A percentile compares a stretch with the other conserved stretches of the same genome.
Evolutionary conservation across 2,888 invertebrate genomes (phyloP).

Genomic region (Synergus gifuensis): DNA sequence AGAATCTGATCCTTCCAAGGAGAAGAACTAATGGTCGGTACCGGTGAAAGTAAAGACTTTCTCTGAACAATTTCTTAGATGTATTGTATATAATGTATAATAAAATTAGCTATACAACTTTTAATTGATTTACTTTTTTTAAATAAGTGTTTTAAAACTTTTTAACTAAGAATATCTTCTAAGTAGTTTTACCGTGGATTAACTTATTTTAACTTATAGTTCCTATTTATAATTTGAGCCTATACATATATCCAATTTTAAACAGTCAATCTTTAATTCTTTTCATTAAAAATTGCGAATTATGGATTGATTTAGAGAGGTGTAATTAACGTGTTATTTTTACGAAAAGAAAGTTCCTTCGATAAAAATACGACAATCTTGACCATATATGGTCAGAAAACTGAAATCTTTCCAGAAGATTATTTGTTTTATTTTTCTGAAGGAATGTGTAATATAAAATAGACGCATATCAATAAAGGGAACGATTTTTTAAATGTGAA

Average conservation of each 20-base stretch:
- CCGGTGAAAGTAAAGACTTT: neutral
- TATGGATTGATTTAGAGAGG: neutral
- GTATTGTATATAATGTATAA: neutral
- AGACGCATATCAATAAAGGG: neutral
- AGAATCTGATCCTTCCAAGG: neutral
- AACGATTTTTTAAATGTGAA: neutral
- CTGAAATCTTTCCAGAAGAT: neutral
- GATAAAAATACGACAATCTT: conserved; percentile 43
- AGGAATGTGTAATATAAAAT: neutral
- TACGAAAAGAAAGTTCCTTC: conserved; percentile 20
- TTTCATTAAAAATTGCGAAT: neutral
- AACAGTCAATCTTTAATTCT: neutral
- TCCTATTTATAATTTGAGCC: too few relatives aligned
- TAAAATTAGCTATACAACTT: conserved; percentile 22
- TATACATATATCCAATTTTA: neutral
- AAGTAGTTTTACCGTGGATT: too few relatives aligned
- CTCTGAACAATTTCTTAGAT: neutral
- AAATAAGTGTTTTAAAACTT: neutral
- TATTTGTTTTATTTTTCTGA: neutral
- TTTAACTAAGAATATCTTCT: too few relatives aligned
- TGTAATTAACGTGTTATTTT: neutral
- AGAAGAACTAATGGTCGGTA: neutral
- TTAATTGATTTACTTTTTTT: conserved; percentile 9
- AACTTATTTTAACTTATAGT: too few relatives aligned
- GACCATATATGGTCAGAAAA: conserved; percentile 55